Conservation (phyloP, 2,113 vertebrate species). For the Thinocorus orbignyianus region DNA sequence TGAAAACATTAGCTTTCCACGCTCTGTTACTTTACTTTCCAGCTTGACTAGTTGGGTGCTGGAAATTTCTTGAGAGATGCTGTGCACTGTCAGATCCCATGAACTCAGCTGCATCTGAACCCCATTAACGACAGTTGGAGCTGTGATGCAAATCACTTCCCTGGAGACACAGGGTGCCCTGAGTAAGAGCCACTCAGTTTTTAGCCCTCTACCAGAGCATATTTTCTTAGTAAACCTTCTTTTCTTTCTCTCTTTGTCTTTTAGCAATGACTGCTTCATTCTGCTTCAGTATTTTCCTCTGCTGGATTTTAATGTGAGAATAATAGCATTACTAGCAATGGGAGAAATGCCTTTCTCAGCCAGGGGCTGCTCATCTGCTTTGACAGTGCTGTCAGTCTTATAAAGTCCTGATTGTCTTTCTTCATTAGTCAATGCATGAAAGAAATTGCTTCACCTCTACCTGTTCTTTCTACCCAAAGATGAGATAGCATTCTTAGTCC, state of each 20-base stretch:
- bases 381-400: slow-evolving; percentile 15
- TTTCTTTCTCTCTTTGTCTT: slow-evolving; percentile 13
- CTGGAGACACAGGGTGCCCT: not conserved
- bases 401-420: not conserved
- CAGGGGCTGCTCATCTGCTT: not conserved
- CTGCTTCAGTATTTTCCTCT: slow-evolving; percentile 37
- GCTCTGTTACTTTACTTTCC: not conserved
- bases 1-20: not conserved
- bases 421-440: not conserved
- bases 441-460: not conserved
- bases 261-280: slow-evolving; percentile 59
- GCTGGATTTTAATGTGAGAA: slow-evolving; percentile 54
- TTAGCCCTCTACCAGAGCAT: not conserved
- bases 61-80: not conserved
- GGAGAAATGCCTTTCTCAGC: slow-evolving; percentile 16
- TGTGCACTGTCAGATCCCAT: not conserved
- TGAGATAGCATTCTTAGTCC: not conserved
- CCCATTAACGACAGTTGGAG: not conserved
- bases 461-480: not conserved
- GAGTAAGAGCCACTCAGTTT: not conserved
- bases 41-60: not conserved
- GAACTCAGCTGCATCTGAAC: not conserved
- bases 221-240: not conserved
- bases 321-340: not conserved
- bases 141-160: not conserved